These are phyloP conservation scores for Tethea ocularis DNA, from an alignment of 2,888 invertebrate species.

Conservation along the genomic window DNA sequence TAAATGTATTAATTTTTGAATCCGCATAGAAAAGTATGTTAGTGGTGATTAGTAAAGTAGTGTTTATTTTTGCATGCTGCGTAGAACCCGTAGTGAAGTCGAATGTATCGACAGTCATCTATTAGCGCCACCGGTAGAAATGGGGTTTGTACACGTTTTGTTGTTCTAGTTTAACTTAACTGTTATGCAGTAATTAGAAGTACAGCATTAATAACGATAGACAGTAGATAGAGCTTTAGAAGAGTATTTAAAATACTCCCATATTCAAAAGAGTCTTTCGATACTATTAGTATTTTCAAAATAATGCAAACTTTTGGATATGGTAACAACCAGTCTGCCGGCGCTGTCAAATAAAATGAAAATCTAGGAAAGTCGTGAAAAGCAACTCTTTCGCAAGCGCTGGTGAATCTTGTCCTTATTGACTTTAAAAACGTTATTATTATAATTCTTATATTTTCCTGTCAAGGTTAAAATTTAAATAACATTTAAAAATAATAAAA, in stretches of 20 bases:
- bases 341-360: no score
- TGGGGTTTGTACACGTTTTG: constrained; percentile 70
- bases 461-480: no score
- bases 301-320: not conserved
- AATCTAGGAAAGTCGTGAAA: no score
- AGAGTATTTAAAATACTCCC: not conserved
- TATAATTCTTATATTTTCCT: no score
- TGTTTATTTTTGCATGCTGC: constrained; percentile 80
- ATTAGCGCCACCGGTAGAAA: constrained; percentile 66
- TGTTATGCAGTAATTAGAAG: not conserved
- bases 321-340: no score
- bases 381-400: no score
- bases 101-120: constrained; percentile 68
- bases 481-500: no score
- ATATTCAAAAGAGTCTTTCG: not conserved
- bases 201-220: not conserved
- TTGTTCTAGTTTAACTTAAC: not conserved
- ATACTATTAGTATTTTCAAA: not conserved
- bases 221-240: not conserved
- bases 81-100: constrained; percentile 63
- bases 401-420: no score
- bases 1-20: not conserved
- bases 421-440: no score
- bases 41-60: constrained; percentile 65
- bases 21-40: not conserved